phyloP scores from a whole-genome alignment of 2,888 invertebrate genomes.

The Trachelus iudaicus region DNA sequence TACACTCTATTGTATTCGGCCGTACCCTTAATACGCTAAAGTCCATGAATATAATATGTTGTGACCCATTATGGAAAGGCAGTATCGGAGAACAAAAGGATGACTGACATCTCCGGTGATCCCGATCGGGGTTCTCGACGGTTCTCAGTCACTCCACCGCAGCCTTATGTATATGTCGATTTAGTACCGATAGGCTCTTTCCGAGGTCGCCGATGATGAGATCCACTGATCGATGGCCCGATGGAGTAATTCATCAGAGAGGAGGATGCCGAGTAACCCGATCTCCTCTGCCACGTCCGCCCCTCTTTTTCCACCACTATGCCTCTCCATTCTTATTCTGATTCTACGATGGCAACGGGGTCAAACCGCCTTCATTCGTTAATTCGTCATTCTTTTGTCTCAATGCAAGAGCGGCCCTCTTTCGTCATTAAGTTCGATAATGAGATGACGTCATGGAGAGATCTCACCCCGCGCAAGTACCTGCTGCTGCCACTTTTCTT shows the following conservation, averaged over 20 bases:
- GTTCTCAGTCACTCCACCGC: conserved; percentile 2
- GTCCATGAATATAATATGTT: conserved; percentile 31
- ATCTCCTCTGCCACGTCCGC: conserved; percentile 44
- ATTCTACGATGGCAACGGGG: conserved; percentile 52
- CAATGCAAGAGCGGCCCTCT: conserved; percentile 35
- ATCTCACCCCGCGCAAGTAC: conserved; percentile 7
- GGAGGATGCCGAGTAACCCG: conserved; percentile 60
- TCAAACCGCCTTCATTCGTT: conserved; percentile 52
- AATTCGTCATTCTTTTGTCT: conserved; percentile 48
- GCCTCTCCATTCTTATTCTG: conserved; percentile 32
- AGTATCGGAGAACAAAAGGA: conserved; percentile 51
- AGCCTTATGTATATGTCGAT: not conserved
- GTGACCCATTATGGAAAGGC: conserved; percentile 36
- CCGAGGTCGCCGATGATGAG: conserved; percentile 36
- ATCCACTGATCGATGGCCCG: conserved; percentile 50
- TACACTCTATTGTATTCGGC: conserved; percentile 41
- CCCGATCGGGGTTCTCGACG: conserved; percentile 35
- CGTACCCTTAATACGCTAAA: conserved; percentile 36
- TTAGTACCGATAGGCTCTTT: not conserved
- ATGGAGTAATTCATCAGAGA: conserved; percentile 53
- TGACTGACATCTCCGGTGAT: conserved; percentile 58
- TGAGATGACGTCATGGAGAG: conserved; percentile 29
- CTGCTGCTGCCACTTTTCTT: not conserved
- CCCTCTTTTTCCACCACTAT: conserved; percentile 29
- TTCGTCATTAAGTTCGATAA: conserved; percentile 37